Evolutionary conservation across 2,888 invertebrate species (phyloP).

Genomic region (Pyrochroa serraticornis): DNA sequence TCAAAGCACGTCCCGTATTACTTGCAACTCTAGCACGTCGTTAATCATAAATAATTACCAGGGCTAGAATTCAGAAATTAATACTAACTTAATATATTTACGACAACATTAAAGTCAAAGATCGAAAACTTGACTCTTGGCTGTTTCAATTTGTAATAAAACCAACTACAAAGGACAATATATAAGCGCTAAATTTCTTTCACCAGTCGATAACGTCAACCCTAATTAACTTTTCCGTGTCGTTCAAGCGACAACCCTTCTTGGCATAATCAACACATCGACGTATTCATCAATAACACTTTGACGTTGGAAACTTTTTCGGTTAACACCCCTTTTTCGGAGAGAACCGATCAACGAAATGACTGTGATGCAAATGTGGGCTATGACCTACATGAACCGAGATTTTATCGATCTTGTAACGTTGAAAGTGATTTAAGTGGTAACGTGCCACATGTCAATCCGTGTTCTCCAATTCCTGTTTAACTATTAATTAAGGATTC

Average conservation of each 20-base stretch:
- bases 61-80: constrained; percentile 4
- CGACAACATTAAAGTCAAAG: constrained; percentile 5
- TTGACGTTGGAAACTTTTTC: constrained; percentile 6
- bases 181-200: constrained; percentile 14
- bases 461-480: constrained; percentile 4
- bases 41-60: constrained; percentile 26
- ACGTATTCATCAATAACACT: constrained; percentile 24
- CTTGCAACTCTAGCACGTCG: constrained; percentile 11
- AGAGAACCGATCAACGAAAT: constrained; percentile 3
- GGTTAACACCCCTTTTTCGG: constrained; percentile 6
- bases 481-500: constrained; percentile 6
- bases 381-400: constrained; percentile 29
- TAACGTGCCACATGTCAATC: constrained; percentile 26
- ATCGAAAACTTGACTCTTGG: constrained; percentile 20
- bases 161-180: constrained; percentile 20
- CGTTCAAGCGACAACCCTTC: constrained; percentile 9
- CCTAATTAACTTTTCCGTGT: constrained; percentile 21
- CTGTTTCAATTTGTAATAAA: constrained; percentile 15
- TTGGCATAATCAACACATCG: constrained; percentile 17
- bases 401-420: constrained; percentile 30
- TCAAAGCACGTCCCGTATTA: constrained; percentile 13
- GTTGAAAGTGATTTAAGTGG: constrained; percentile 31
- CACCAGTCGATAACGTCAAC: constrained; percentile 14
- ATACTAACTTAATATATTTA: constrained; percentile 18
- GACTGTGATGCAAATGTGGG: constrained; percentile 16